Percentiles rank a stretch among this genome's conserved stretches.
Conservation (phyloP, 2,888 invertebrate species). For the Baccha elongata region DNA sequence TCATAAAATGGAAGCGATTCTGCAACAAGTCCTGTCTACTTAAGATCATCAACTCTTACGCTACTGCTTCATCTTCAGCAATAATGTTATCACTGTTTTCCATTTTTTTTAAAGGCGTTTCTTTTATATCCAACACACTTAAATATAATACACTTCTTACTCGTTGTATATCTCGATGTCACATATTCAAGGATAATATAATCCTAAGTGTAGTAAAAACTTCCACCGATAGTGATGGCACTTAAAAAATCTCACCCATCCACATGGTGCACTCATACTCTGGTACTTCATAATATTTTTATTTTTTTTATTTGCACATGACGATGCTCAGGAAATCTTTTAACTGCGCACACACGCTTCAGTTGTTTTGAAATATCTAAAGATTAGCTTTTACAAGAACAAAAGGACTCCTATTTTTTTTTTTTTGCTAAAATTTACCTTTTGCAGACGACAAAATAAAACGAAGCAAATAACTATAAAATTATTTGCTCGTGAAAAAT, state of each 20-base stretch:
- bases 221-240: conserved; percentile 62
- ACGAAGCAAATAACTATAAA: conserved; percentile 66
- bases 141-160: conserved; percentile 29
- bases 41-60: conserved; percentile 24
- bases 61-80: conserved; percentile 3
- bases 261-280: conserved; percentile 2
- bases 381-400: conserved; percentile 23
- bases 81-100: conserved; percentile 29
- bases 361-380: conserved; percentile 17
- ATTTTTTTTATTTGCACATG: not conserved
- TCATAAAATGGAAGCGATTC: conserved; percentile 22
- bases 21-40: conserved; percentile 53
- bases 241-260: conserved; percentile 30
- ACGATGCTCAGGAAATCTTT: conserved; percentile 11
- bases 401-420: not conserved
- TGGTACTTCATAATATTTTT: not conserved
- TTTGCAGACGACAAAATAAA: conserved; percentile 37
- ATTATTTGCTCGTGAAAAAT: conserved; percentile 72
- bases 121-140: conserved; percentile 35
- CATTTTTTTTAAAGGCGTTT: conserved; percentile 22
- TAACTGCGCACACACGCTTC: conserved; percentile 13
- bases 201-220: conserved; percentile 66
- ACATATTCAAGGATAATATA: conserved; percentile 66
- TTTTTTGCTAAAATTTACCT: conserved; percentile 52
- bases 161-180: conserved; percentile 32